Evolutionary conservation across 2,888 invertebrate species (phyloP), one percentile per base, ranked within the genome.

Genomic region (Aspidiotus destructor): DNA sequence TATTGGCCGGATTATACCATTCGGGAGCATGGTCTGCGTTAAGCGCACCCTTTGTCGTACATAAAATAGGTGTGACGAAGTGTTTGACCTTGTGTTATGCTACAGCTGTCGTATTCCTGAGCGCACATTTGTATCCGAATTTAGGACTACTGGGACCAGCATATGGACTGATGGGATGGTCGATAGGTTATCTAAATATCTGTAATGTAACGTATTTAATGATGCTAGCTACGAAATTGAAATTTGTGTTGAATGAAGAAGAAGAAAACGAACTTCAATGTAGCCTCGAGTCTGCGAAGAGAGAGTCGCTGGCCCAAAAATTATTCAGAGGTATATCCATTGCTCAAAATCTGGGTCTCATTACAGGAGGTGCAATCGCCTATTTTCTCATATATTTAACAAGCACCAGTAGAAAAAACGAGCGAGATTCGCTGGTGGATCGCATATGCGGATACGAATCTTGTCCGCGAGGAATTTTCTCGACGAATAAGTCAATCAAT

Each of bases 1-100:
- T 87, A 2, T 78, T 87, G 11, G 82, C 85, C 1, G 76, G 81
- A 10, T 81, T 85, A 75, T 85, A 85, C 74, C 75, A 83, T 0
- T 76, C 83, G 41, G 85, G 86, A 2, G 84, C 86, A 0, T 73
- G 82, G 0, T 82, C 84, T 53, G 82, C 76, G 72, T 78, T 80
- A 74, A 73, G 69, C n/a, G 80, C 82, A 5, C 82, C 82, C 0
- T 78, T 80, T 8, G 73, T 84, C 44, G 78, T 83, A 0, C 80
- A 81, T 16, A 80, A 79, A 72, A 75, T 82, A 10, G 83, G 83
- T 8, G 71, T 73, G n/a, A 72, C 73, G 13, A 72, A 72, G 61
- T 72, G 72, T 17, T 70, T 84, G 69, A 76, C 77, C 5, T 72
- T 77, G 16, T 78, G 82, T 54, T 83, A 85, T 74, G 73, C 80